Conservation (phyloP, 2,113 vertebrate species). For the Semicossyphus pulcher region DNA sequence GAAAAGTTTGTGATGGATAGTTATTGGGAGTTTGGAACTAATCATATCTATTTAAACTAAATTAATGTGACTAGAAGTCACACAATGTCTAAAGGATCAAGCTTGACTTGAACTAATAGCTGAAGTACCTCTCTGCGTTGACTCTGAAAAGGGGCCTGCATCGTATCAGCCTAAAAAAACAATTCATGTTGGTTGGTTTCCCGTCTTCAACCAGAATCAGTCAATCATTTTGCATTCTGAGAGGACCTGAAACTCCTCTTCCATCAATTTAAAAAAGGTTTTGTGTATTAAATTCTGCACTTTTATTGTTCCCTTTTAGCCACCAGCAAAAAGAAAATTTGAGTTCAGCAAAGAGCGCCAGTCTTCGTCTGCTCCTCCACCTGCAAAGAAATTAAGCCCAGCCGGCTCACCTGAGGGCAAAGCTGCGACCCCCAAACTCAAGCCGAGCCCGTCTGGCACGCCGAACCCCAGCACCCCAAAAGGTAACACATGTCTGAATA, state of each 20-base stretch:
- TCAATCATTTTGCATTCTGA: neutral
- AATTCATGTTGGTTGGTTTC: too few relatives aligned
- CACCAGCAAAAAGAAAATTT: conserved; percentile 88
- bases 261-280: too few relatives aligned
- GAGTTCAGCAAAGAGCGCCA: conserved; percentile 87
- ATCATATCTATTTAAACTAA: too few relatives aligned
- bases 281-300: neutral
- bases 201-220: too few relatives aligned
- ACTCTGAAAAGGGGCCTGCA: too few relatives aligned
- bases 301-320: conserved; percentile 59
- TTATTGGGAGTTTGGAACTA: too few relatives aligned
- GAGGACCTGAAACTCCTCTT: too few relatives aligned
- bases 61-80: too few relatives aligned
- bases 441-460: conserved; percentile 62
- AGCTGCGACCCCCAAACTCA: conserved; percentile 68
- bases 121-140: too few relatives aligned
- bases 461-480: conserved; percentile 73
- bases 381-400: conserved; percentile 75
- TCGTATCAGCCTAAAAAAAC: neutral
- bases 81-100: neutral
- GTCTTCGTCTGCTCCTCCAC: conserved; percentile 63
- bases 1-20: neutral
- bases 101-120: too few relatives aligned
- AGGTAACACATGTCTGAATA: conserved; percentile 64
- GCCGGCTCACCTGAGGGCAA: conserved; percentile 71